Conservation (phyloP, 2,888 invertebrate genomes). For the Caenorhabditis afra region DNA sequence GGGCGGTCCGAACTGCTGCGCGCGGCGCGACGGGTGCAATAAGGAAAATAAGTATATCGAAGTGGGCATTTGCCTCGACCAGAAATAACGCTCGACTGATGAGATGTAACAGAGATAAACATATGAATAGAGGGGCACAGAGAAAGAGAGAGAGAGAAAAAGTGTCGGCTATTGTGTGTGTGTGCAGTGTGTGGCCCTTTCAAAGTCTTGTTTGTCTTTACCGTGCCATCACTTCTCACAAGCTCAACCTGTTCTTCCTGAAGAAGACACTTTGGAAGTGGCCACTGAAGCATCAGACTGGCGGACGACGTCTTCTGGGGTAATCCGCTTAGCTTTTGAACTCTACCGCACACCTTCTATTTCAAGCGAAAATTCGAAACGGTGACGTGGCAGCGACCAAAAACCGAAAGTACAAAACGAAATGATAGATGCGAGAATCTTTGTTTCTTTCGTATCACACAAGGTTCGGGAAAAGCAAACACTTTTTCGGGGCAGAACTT, state of each 20-base stretch:
- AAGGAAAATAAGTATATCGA: slow-evolving; percentile 31
- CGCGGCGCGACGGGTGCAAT: slow-evolving; percentile 17
- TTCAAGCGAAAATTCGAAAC: neutral
- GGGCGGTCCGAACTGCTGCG: slow-evolving; percentile 11
- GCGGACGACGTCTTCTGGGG: no score
- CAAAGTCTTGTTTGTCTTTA: slow-evolving; percentile 19
- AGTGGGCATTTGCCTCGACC: slow-evolving; percentile 19
- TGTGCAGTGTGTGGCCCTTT: slow-evolving; percentile 35
- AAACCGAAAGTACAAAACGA: neutral
- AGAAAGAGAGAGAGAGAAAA: slow-evolving; percentile 16
- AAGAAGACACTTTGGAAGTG: neutral
- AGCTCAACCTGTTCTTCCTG: neutral
- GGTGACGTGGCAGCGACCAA: slow-evolving; percentile 12
- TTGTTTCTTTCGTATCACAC: neutral
- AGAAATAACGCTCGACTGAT: slow-evolving; percentile 39
- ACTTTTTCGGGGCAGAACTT: no score
- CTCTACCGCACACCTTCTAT: no score
- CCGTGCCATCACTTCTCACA: slow-evolving; percentile 9
- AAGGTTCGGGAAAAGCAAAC: no score
- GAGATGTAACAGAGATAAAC: slow-evolving; percentile 54
- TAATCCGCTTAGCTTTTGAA: no score
- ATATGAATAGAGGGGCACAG: slow-evolving; percentile 30
- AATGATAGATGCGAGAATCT: neutral
- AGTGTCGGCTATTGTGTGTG: slow-evolving; percentile 12
- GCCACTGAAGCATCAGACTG: neutral